Evolutionary conservation across 2,888 invertebrate genomes (phyloP).

Genomic region (Chorisops tibialis): DNA sequence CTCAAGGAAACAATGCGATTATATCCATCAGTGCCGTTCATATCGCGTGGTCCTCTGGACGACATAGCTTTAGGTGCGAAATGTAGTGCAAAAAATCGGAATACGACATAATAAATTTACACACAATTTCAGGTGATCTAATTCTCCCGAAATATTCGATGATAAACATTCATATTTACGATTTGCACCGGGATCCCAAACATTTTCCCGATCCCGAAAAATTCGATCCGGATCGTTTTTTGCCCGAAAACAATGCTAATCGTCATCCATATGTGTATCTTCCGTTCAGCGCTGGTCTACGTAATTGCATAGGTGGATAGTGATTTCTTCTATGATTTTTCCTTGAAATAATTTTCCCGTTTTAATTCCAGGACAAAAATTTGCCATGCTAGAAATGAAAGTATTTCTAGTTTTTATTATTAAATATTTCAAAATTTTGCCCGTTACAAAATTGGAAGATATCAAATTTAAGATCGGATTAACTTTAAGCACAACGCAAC

Average conservation of each 20-base stretch:
- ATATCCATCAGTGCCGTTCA: slow-evolving; percentile 56
- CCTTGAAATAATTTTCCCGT: neutral
- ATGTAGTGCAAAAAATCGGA: slow-evolving; percentile 1
- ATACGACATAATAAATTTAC: slow-evolving; percentile 12
- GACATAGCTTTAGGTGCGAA: slow-evolving; percentile 35
- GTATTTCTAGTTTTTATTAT: slow-evolving; percentile 57
- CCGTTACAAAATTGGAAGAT: slow-evolving; percentile 54
- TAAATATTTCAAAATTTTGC: slow-evolving; percentile 54
- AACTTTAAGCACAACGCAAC: slow-evolving; percentile 52
- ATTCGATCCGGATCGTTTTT: slow-evolving; percentile 61
- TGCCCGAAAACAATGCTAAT: slow-evolving; percentile 56
- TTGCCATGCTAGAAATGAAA: slow-evolving; percentile 64
- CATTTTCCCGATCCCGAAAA: slow-evolving; percentile 62
- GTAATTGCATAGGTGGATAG: slow-evolving; percentile 63
- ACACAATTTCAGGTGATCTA: slow-evolving; percentile 36
- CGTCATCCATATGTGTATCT: slow-evolving; percentile 64
- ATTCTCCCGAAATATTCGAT: slow-evolving; percentile 54
- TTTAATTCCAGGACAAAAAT: slow-evolving; percentile 59
- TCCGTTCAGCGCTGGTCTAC: slow-evolving; percentile 66
- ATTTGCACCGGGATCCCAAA: slow-evolving; percentile 62
- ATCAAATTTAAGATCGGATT: slow-evolving; percentile 53
- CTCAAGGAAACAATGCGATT: slow-evolving; percentile 58
- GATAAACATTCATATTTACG: slow-evolving; percentile 60
- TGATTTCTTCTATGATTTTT: slow-evolving; percentile 1
- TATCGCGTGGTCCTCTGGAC: slow-evolving; percentile 47